Evolutionary conservation across 2,797 vertebrate genomes (phyloP).

Genomic region (Xenopus petersii): DNA sequence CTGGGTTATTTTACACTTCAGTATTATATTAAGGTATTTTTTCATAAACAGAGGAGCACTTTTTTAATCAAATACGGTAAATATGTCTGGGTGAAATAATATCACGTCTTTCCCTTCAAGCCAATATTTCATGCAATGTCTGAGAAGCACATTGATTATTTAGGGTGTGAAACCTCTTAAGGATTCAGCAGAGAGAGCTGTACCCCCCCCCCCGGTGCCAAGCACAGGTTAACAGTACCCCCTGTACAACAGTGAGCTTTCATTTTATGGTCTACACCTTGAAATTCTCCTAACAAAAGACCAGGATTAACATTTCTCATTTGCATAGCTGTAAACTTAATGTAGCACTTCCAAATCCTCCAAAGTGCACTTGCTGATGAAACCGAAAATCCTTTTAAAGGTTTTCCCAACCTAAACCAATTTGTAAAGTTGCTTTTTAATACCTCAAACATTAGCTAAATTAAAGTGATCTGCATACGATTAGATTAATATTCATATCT

Average conservation of each 20-base stretch:
- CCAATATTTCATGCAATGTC: too few species aligned
- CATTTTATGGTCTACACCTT: conserved; percentile 58
- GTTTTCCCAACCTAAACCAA: conserved; percentile 75
- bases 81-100: too few species aligned
- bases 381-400: conserved; percentile 75
- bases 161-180: neutral
- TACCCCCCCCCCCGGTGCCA: conserved; percentile 12
- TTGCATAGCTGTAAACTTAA: conserved; percentile 70
- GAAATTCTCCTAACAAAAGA: conserved; percentile 48
- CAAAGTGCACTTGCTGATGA: conserved; percentile 72
- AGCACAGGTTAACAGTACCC: conserved; percentile 44
- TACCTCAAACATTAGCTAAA: conserved; percentile 78
- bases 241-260: conserved; percentile 47
- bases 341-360: conserved; percentile 55
- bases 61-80: too few species aligned
- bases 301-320: conserved; percentile 63
- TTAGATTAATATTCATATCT: conserved; percentile 93
- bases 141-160: too few species aligned
- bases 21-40: too few species aligned
- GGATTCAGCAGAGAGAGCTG: neutral
- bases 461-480: conserved; percentile 82
- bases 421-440: conserved; percentile 72
- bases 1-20: too few species aligned
- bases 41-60: too few species aligned
- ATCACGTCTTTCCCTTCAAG: too few species aligned